Conservation (phyloP, 2,797 vertebrate genomes). For the Peromyscus eremicus region DNA sequence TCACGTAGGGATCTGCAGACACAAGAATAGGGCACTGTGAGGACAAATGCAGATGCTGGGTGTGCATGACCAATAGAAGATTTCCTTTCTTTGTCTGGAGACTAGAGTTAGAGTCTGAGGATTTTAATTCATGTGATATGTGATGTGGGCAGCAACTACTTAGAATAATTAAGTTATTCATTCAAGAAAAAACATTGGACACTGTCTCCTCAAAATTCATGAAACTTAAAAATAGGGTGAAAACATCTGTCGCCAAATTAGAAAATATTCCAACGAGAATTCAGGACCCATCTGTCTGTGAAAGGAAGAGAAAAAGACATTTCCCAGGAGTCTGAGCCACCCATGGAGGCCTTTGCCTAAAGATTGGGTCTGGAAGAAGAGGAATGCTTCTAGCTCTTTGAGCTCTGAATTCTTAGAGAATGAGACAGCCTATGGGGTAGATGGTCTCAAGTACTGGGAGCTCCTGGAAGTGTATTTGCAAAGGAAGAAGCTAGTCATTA, state of each 20-base stretch:
- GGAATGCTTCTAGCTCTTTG: neutral
- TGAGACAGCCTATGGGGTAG: neutral
- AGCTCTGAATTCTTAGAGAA: neutral
- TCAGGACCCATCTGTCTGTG: neutral
- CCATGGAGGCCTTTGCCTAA: neutral
- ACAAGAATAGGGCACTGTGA: conserved; percentile 79
- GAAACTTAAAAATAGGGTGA: conserved; percentile 78
- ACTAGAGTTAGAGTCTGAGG: conserved; percentile 40
- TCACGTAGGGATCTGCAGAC: conserved; percentile 97
- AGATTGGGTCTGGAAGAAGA: neutral
- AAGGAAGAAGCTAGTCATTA: neutral
- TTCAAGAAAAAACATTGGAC: conserved; percentile 76
- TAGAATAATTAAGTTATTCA: conserved; percentile 76
- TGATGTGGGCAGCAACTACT: conserved; percentile 11
- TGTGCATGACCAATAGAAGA: neutral
- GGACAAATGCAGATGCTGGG: neutral
- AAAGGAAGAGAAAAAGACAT: neutral
- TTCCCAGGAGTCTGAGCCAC: neutral
- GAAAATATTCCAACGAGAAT: conserved; percentile 51
- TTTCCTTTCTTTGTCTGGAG: conserved; percentile 50
- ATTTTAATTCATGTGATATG: conserved; percentile 62
- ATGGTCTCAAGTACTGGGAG: neutral
- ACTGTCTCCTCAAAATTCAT: conserved; percentile 71
- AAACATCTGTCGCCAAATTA: conserved; percentile 71
- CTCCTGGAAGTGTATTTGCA: neutral